phyloP scores from a whole-genome alignment of 2,113 vertebrate species.

The Hypomesus transpacificus region DNA sequence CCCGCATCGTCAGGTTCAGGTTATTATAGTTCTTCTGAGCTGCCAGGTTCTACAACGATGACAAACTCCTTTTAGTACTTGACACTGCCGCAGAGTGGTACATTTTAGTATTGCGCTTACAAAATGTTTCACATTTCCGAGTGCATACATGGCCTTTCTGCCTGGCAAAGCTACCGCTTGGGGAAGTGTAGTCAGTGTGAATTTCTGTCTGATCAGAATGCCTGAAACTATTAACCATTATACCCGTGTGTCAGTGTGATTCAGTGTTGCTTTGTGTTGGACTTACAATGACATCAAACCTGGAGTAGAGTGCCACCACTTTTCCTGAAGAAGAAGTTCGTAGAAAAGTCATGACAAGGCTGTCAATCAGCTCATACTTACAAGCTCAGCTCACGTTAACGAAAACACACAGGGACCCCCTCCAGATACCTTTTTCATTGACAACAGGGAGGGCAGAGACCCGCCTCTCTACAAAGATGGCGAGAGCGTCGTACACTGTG shows the following conservation, averaged over 20 bases:
- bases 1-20: constrained; percentile 85
- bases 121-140: background rate
- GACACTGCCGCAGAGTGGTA: background rate
- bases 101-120: background rate
- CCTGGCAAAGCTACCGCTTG: too few relatives aligned
- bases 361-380: too few relatives aligned
- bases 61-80: background rate
- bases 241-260: background rate
- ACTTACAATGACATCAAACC: constrained; percentile 97
- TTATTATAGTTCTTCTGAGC: constrained; percentile 94
- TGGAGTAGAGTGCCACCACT: constrained; percentile 92
- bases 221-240: too few relatives aligned
- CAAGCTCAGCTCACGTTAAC: too few relatives aligned
- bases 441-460: constrained; percentile 91
- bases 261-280: background rate
- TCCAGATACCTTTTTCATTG: constrained; percentile 75
- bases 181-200: too few relatives aligned
- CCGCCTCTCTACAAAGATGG: constrained; percentile 87
- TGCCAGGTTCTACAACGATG: constrained; percentile 76
- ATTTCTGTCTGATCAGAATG: too few relatives aligned
- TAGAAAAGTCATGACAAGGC: background rate
- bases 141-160: too few relatives aligned
- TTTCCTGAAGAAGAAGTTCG: constrained; percentile 69
- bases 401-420: background rate
- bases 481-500: constrained; percentile 78